Evolutionary conservation across 2,888 invertebrate species (phyloP), one percentile per base, ranked within the genome.

Genomic region (Folsomia manolachei): DNA sequence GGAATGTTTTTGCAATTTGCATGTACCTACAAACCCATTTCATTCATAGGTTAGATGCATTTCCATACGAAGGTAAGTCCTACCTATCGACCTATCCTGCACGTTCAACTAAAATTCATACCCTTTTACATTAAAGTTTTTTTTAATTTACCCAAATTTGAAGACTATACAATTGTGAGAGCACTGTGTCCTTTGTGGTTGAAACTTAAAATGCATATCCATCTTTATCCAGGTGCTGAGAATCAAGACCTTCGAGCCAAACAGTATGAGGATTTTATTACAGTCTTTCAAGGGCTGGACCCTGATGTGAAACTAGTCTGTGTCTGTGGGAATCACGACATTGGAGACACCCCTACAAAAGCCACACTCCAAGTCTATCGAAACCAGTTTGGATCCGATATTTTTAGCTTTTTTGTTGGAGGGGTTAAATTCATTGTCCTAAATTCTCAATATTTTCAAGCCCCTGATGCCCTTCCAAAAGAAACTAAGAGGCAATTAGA

Each of bases 311-410:
- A 85, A 51, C 78, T 86, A 66, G 82, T 87, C 51, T 86, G 85
- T 78, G 84, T 86, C 14, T 86, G 86, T 80, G 87, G 87, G 1
- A 87, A 87, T 80, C 87, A 87, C 80, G 87, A 87, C 79, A 81
- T 87, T 27, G 86, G 86, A 11, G 83, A 87, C 78, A 79, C 76
- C 2, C 87, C 87, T 4, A 85, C 85, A 0, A 71, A 71, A 14
- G 78, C 82, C 60, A 81, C 84, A 2, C 80, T 87, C 11, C 74
- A 81, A 27, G 70, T 76, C 7, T 82, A 82, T 69, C 70, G 80
- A 18, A 51, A 78, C n/a, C 79, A 82, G 23, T 85, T 83, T 79
- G 86, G 87, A 27, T 84, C 85, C 78, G 87, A 87, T 78, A 86
- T 83, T 78, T 87, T 84, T 78, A 83, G 84, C 0, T 87, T 87